These are phyloP conservation scores for Cephalopachus bancanus DNA, from an alignment of 2,797 vertebrate species.

Conservation along the genomic window DNA sequence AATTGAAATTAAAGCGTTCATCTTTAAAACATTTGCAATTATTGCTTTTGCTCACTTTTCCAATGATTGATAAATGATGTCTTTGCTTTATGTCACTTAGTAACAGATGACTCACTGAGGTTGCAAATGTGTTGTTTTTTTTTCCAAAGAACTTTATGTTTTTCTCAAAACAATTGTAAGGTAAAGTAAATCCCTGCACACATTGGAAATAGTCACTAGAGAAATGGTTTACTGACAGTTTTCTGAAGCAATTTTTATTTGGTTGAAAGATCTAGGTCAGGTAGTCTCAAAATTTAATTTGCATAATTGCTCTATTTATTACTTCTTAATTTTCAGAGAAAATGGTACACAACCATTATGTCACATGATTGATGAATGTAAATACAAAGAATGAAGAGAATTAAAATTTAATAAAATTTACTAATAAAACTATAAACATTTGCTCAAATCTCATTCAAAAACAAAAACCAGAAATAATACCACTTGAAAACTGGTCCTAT, in stretches of 20 bases:
- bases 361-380: background rate
- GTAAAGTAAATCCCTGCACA: background rate
- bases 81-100: background rate
- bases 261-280: background rate
- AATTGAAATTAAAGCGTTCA: background rate
- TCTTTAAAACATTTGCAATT: background rate
- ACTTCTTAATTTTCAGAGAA: background rate
- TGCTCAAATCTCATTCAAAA: background rate
- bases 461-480: background rate
- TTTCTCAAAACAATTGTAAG: background rate
- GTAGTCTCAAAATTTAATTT: background rate
- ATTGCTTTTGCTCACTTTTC: background rate
- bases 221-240: background rate
- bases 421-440: background rate
- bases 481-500: background rate
- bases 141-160: background rate
- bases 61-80: background rate
- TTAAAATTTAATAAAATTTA: background rate
- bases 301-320: background rate
- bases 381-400: background rate
- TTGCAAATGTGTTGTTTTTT: background rate
- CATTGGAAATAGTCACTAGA: background rate
- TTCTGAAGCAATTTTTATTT: constrained; percentile 11
- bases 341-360: background rate
- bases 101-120: background rate